These are phyloP conservation scores for Musca domestica DNA, from an alignment of 1,140 invertebrate species.

Conservation along the genomic window DNA sequence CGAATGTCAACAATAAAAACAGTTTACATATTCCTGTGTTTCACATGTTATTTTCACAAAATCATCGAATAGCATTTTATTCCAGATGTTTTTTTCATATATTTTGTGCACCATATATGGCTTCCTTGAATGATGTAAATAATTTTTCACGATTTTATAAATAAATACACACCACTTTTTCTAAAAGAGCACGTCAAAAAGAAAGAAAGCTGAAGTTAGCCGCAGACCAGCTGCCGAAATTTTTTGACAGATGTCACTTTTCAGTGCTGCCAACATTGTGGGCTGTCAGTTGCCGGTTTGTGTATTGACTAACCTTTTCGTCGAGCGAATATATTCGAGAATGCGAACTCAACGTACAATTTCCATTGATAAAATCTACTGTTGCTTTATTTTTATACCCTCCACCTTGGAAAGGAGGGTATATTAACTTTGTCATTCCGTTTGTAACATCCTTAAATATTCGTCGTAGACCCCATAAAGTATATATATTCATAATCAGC, in stretches of 20 bases:
- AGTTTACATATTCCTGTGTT: not conserved
- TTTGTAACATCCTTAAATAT: too few species aligned
- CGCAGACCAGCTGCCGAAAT: constrained; percentile 25
- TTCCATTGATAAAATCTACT: too few species aligned
- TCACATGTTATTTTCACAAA: not conserved
- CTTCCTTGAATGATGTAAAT: constrained; percentile 33
- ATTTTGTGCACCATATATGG: not conserved
- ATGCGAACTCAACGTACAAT: too few species aligned
- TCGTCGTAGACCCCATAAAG: too few species aligned
- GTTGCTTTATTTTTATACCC: too few species aligned
- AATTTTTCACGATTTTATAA: constrained; percentile 35
- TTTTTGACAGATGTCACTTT: constrained; percentile 18
- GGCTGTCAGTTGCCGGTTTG: constrained; percentile 9
- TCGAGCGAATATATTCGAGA: too few species aligned
- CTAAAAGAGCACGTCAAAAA: constrained; percentile 47
- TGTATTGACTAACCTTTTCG: not conserved
- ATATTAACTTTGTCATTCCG: too few species aligned
- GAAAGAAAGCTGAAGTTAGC: constrained; percentile 45
- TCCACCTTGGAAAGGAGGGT: too few species aligned
- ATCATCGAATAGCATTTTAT: not conserved
- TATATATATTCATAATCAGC: too few species aligned
- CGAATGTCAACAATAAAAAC: not conserved
- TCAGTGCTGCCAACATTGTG: not conserved
- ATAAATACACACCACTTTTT: constrained; percentile 42
- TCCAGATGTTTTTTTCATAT: constrained; percentile 1